These are phyloP conservation scores for Petrosia ficiformis DNA, from an alignment of 37 sponge, comb jelly and placozoan genomes.

Conservation along the genomic window DNA sequence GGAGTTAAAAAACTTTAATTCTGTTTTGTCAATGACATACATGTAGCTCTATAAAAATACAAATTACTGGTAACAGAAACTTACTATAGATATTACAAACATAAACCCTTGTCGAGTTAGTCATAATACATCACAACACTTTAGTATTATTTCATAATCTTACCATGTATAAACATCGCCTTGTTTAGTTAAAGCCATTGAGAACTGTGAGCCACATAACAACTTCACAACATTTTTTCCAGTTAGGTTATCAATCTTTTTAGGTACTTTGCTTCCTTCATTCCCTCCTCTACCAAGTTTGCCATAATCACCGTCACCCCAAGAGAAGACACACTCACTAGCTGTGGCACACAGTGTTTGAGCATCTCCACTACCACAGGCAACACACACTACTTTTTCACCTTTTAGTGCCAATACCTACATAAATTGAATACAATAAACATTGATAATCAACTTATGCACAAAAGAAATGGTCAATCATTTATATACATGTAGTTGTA, in stretches of 20 bases:
- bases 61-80: too few species aligned
- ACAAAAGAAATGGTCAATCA: too few species aligned
- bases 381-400: constrained; percentile 65
- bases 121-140: background rate
- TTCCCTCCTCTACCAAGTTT: constrained; percentile 95
- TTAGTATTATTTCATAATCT: constrained; percentile 8
- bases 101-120: too few species aligned
- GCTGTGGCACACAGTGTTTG: constrained; percentile 80
- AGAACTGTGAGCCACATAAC: constrained; percentile 95
- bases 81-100: too few species aligned
- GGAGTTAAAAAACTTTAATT: background rate
- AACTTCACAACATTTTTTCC: constrained; percentile 70
- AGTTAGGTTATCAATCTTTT: constrained; percentile 66
- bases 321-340: constrained; percentile 75
- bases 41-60: too few species aligned
- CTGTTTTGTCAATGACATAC: too few species aligned
- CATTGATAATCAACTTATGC: background rate
- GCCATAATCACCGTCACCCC: constrained; percentile 99
- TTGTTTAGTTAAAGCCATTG: constrained; percentile 79
- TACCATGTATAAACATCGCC: constrained; percentile 96
- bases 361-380: constrained; percentile 96
- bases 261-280: constrained; percentile 88
- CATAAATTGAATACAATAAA: too few species aligned
- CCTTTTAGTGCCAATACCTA: constrained; percentile 78
- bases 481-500: too few species aligned